A percentile compares a stretch with the other conserved stretches of the same genome.
These are phyloP conservation scores for Mercenaria mercenaria DNA, from an alignment of 1,140 invertebrate species.

Conservation along the genomic window DNA sequence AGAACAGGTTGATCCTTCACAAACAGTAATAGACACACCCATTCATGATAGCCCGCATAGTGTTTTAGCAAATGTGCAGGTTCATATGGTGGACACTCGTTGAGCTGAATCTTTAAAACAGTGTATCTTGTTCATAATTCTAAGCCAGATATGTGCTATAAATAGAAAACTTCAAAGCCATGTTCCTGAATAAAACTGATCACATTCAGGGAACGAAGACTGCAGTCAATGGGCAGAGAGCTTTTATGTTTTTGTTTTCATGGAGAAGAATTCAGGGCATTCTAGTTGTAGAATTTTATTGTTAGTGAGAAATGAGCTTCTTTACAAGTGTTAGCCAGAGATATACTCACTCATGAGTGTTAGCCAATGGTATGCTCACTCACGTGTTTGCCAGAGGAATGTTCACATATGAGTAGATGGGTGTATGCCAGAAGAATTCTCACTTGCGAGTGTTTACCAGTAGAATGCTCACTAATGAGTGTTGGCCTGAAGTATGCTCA, in stretches of 20 bases:
- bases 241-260: neutral
- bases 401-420: too few relatives aligned
- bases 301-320: too few relatives aligned
- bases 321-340: too few relatives aligned
- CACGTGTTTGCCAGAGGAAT: too few relatives aligned
- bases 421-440: too few relatives aligned
- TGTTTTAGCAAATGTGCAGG: slow-evolving; percentile 94
- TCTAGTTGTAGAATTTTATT: neutral
- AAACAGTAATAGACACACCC: slow-evolving; percentile 78
- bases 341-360: too few relatives aligned
- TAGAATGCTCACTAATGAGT: too few relatives aligned
- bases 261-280: neutral
- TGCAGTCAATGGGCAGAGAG: neutral
- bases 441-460: too few relatives aligned
- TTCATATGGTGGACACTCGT: slow-evolving; percentile 89
- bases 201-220: too few relatives aligned
- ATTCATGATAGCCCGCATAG: slow-evolving; percentile 86
- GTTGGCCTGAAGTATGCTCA: too few relatives aligned
- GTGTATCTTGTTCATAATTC: neutral
- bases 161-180: neutral
- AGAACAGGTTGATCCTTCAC: slow-evolving; percentile 83
- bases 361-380: too few relatives aligned
- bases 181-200: neutral
- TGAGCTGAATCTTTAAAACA: slow-evolving; percentile 62
- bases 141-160: neutral